These are phyloP conservation scores for Ptilonorhynchus violaceus DNA, from an alignment of 2,113 vertebrate species.

Conservation along the genomic window DNA sequence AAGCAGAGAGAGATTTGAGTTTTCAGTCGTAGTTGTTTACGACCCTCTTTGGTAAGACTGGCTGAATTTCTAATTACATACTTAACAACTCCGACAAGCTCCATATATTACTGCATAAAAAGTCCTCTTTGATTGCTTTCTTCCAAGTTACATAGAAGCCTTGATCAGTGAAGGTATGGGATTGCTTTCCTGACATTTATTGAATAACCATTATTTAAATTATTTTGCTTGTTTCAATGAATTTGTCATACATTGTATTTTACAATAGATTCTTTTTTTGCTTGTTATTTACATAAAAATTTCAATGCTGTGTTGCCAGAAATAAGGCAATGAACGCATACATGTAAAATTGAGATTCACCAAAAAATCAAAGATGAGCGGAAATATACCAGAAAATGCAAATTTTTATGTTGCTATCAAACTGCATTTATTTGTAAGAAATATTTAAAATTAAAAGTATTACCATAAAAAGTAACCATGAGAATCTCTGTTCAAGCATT, in stretches of 20 bases:
- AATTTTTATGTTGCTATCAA: background rate
- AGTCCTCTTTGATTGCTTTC: background rate
- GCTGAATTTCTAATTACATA: constrained; percentile 20
- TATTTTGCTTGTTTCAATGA: constrained; percentile 25
- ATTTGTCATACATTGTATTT: constrained; percentile 23
- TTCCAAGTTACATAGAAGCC: background rate
- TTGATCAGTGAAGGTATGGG: background rate
- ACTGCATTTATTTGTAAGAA: background rate
- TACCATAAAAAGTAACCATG: background rate
- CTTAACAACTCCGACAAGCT: constrained; percentile 13
- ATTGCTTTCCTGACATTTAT: constrained; percentile 31
- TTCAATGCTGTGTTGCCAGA: background rate
- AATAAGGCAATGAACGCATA: background rate
- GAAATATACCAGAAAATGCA: background rate
- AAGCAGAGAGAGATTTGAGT: background rate
- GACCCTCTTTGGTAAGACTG: background rate
- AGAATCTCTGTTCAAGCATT: background rate
- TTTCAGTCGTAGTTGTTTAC: background rate
- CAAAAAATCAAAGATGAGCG: background rate
- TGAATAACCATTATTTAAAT: constrained; percentile 36
- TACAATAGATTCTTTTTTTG: background rate
- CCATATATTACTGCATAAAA: background rate
- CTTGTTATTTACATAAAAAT: constrained; percentile 36
- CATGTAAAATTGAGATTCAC: background rate
- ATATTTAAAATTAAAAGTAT: background rate